Percentiles rank a stretch among this genome's conserved stretches.
These are phyloP conservation scores for Zaprionus vittiger DNA, from an alignment of 1,140 invertebrate genomes.

Conservation along the genomic window DNA sequence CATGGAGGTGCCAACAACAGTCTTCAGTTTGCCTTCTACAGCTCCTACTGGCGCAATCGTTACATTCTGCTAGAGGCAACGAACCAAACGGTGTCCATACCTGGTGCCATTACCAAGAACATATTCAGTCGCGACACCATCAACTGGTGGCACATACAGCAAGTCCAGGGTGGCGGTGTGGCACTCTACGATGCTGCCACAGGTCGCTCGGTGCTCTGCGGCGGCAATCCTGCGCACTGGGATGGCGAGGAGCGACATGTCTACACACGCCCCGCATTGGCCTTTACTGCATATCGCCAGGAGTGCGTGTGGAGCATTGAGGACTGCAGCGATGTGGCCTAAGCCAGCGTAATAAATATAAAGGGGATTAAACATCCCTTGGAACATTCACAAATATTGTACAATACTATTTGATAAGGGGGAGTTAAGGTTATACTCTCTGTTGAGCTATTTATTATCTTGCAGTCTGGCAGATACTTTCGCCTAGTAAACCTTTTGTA, in stretches of 20 bases:
- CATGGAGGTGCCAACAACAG: constrained; percentile 28
- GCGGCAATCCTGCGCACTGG: constrained; percentile 63
- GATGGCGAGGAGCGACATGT: constrained; percentile 62
- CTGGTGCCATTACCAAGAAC: constrained; percentile 60
- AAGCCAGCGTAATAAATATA: constrained; percentile 7
- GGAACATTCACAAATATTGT: no score
- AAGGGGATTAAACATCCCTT: neutral
- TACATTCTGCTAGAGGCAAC: constrained; percentile 55
- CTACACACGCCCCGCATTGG: constrained; percentile 53
- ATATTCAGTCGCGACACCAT: constrained; percentile 53
- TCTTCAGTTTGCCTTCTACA: constrained; percentile 55
- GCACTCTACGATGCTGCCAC: constrained; percentile 54
- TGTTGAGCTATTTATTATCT: no score
- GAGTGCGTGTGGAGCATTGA: constrained; percentile 72
- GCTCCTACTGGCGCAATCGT: constrained; percentile 61
- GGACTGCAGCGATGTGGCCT: constrained; percentile 65
- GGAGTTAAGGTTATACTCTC: no score
- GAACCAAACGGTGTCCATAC: constrained; percentile 7
- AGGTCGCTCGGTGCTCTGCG: constrained; percentile 54
- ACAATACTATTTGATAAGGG: no score
- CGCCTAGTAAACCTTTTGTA: no score
- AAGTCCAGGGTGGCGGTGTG: constrained; percentile 38
- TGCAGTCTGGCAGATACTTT: no score
- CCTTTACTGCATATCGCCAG: constrained; percentile 37
- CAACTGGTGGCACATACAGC: constrained; percentile 55